Evolutionary conservation across 2,797 vertebrate species (phyloP), one percentile per base, ranked within the genome.

Genomic region (Picus viridis): DNA sequence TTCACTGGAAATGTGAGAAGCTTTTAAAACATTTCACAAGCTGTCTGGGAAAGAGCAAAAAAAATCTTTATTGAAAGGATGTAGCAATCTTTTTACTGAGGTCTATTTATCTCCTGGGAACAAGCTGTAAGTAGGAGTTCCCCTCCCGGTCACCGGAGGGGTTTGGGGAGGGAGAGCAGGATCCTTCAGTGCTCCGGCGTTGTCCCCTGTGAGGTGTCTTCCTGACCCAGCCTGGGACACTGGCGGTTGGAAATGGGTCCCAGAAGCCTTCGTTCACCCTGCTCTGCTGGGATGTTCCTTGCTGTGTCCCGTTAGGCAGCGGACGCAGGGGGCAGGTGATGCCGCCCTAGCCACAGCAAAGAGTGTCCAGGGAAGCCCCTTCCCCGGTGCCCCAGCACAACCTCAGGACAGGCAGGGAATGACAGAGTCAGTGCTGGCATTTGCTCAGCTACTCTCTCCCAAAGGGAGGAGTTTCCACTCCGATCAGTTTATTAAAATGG

Each of bases 41-140:
- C 97, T 98, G 97, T 98, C 97, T 98, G 97, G 97, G 95, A 97
- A 97, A 97, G 96, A 96, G 95, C 86, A 87, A 98, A 97, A n/a
- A 96, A 98, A 98, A 97, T 97, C 97, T 98, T 98, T 98, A 98
- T 98, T 98, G 97, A 98, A 98, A 97, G 97, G 97, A 97, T 98
- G 95, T 97, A 97, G 96, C 97, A 97, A 97, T 98, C 97, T 97
- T 98, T 98, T 97, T 97, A 97, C 97, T 95, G 96, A 95, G 93
- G 94, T 97, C 97, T 98, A 94, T 97, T 98, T 98, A 97, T 98
- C 97, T 98, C 96, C 97, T 90, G 97, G 97, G 97, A 95, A 94
- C 95, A 96, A 96, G 94, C 96, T 97, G 91, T 95, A 97, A 98
- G 96, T 94, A 96, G 96, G 97, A 98, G 96, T 97, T 97, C 92